Evolutionary conservation across 2,113 vertebrate genomes (phyloP).

Genomic region (Pangasianodon hypophthalmus): DNA sequence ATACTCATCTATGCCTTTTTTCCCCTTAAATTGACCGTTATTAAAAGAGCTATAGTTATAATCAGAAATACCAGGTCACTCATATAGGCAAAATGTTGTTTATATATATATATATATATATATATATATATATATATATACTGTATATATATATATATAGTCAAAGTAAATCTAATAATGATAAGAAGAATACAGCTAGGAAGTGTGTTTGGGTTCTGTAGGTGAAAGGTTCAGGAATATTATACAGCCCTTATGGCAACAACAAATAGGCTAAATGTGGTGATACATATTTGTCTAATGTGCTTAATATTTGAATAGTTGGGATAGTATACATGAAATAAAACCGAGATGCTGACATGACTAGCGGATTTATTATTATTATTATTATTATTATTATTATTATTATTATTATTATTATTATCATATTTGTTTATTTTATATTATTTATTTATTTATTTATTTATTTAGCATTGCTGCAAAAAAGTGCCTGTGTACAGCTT

Average conservation of each 20-base stretch:
- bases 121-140: not conserved
- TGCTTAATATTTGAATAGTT: not conserved
- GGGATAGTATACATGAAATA: not conserved
- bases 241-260: not conserved
- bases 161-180: not conserved
- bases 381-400: too few species aligned
- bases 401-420: too few species aligned
- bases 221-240: not conserved
- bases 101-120: too few species aligned
- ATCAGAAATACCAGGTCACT: not conserved
- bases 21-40: not conserved
- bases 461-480: too few species aligned
- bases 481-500: not conserved
- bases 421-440: not conserved
- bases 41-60: not conserved
- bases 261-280: not conserved
- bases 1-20: not conserved
- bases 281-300: not conserved
- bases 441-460: too few species aligned
- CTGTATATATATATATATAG: too few species aligned
- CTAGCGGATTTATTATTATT: not conserved
- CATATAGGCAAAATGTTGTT: not conserved
- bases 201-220: not conserved
- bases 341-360: not conserved
- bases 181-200: not conserved